These are phyloP conservation scores for Drosophila littoralis DNA, from an alignment of 1,140 invertebrate species.

Conservation along the genomic window DNA sequence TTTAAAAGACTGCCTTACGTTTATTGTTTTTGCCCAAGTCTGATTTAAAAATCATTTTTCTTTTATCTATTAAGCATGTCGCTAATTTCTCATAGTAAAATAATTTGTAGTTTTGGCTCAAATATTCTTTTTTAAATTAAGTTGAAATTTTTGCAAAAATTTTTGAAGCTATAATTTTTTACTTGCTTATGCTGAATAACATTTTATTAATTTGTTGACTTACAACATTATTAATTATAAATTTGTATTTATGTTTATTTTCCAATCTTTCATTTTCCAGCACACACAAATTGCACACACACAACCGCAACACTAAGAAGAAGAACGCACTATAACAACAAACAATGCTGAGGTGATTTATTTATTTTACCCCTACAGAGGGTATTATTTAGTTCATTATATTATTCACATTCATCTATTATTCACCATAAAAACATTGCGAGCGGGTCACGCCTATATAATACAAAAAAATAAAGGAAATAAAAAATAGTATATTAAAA, in stretches of 20 bases:
- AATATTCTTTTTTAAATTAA: no score
- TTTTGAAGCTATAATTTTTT: no score
- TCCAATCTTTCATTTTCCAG: conserved; percentile 24
- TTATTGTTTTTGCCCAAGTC: no score
- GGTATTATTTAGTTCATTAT: conserved; percentile 6
- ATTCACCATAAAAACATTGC: conserved; percentile 7
- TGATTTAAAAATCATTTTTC: no score
- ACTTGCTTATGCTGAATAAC: no score
- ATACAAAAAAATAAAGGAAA: conserved; percentile 7
- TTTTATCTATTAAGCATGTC: no score
- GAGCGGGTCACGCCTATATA: conserved; percentile 1
- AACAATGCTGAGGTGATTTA: conserved; percentile 40
- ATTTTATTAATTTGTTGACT: no score
- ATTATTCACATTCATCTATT: conserved; percentile 13
- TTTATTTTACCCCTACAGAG: not conserved
- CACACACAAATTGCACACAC: conserved; percentile 10
- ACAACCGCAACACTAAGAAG: conserved; percentile 6
- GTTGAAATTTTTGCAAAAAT: no score
- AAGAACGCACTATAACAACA: conserved; percentile 23
- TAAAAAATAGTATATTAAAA: conserved; percentile 9
- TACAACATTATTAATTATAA: not conserved
- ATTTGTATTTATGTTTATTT: conserved; percentile 11
- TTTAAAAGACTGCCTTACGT: no score
- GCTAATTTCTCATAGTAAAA: no score
- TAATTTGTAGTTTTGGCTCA: no score